Percentiles rank a stretch among this genome's conserved stretches.
Conservation (phyloP, 2,888 invertebrate genomes). For the Poecilus cupreus region DNA sequence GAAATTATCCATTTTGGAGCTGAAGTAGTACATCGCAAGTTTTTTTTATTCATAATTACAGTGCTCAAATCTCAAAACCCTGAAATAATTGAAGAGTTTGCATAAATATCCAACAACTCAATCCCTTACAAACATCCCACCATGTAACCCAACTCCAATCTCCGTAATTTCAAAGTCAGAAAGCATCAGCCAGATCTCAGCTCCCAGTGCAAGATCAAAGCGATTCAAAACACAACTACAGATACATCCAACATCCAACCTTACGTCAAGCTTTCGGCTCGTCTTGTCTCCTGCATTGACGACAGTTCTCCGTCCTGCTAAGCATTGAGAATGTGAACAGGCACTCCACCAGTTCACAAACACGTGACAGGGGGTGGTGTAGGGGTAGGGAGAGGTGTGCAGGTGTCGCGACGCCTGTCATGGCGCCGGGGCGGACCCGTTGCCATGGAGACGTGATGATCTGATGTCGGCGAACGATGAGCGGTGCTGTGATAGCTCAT, state of each 20-base stretch:
- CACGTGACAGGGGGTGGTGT: neutral
- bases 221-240: neutral
- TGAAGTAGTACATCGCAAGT: too few relatives aligned
- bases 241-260: too few relatives aligned
- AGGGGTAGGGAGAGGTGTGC: neutral
- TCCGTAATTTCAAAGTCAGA: slow-evolving; percentile 30
- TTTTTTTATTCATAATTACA: too few relatives aligned
- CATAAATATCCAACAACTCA: too few relatives aligned
- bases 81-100: too few relatives aligned
- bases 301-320: neutral
- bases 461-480: neutral
- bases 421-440: slow-evolving; percentile 51
- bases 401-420: slow-evolving; percentile 49
- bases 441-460: slow-evolving; percentile 21
- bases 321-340: too few relatives aligned
- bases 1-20: too few relatives aligned
- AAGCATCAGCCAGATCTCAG: neutral
- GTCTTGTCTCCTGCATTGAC: too few relatives aligned
- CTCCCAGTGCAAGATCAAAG: neutral
- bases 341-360: too few relatives aligned
- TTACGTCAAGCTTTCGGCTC: too few relatives aligned
- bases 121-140: neutral
- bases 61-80: too few relatives aligned
- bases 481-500: neutral
- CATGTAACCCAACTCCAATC: neutral